Percentiles rank a stretch among this genome's conserved stretches.
phyloP scores from a whole-genome alignment of 2,113 vertebrate genomes.

The Catharus fuscescens region DNA sequence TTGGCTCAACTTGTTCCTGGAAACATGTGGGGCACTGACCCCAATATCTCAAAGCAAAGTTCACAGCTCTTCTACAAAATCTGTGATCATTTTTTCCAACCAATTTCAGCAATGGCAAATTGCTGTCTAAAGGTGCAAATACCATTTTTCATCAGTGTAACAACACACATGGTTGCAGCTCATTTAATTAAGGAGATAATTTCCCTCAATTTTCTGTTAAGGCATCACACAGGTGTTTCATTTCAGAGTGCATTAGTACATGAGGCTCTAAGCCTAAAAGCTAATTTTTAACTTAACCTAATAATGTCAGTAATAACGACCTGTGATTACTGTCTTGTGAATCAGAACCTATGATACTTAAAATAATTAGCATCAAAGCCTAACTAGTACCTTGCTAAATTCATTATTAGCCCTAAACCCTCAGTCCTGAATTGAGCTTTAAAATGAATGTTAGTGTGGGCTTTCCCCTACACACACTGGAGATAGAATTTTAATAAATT shows the following conservation, averaged over 20 bases:
- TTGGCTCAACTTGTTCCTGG: not conserved
- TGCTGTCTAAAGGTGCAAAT: not conserved
- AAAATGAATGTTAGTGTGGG: not conserved
- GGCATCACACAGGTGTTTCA: slow-evolving; percentile 70
- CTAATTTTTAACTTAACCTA: slow-evolving; percentile 77
- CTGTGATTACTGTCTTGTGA: slow-evolving; percentile 73
- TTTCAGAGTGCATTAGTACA: slow-evolving; percentile 69
- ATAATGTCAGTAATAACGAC: slow-evolving; percentile 72
- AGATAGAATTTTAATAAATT: not conserved
- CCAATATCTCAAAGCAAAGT: not conserved
- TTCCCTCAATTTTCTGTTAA: slow-evolving; percentile 61
- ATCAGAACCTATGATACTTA: slow-evolving; percentile 76
- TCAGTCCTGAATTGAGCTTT: slow-evolving; percentile 46
- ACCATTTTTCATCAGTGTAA: slow-evolving; percentile 23
- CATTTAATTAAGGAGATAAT: slow-evolving; percentile 70
- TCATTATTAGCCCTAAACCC: slow-evolving; percentile 69
- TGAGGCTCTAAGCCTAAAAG: slow-evolving; percentile 67
- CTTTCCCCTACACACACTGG: not conserved
- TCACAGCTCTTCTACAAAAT: not conserved
- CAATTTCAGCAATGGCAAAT: not conserved
- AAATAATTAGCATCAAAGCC: slow-evolving; percentile 78
- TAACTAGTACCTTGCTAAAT: slow-evolving; percentile 69
- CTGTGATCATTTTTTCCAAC: not conserved
- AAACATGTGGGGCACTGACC: rapidly evolving
- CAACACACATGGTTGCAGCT: slow-evolving; percentile 43